Evolutionary conservation across 92 coral and sea anemone species (phyloP).

Genomic region (Umimayanthus chanpuru): DNA sequence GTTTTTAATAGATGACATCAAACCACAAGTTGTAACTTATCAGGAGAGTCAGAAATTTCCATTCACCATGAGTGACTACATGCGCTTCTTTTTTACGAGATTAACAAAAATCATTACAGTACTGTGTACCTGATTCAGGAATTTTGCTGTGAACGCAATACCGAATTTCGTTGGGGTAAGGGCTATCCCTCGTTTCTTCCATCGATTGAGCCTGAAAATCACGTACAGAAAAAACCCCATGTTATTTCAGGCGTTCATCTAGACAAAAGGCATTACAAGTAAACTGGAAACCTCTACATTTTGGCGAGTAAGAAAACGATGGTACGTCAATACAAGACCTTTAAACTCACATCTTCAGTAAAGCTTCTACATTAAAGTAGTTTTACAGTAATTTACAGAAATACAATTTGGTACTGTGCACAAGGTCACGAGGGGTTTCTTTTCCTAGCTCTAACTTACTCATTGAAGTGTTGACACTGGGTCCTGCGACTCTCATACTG

Average conservation of each 20-base stretch:
- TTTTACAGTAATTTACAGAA: too few relatives aligned
- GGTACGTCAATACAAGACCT: not conserved
- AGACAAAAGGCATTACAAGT: not conserved
- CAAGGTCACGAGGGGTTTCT: too few relatives aligned
- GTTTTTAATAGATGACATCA: too few relatives aligned
- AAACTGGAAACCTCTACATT: not conserved
- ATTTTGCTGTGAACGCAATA: conserved; percentile 62
- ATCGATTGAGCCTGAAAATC: conserved; percentile 65
- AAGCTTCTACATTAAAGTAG: too few relatives aligned
- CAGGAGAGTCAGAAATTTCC: too few relatives aligned
- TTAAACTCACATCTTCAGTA: not conserved
- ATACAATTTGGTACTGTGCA: too few relatives aligned
- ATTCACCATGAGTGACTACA: too few relatives aligned
- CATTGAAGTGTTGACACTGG: conserved; percentile 65
- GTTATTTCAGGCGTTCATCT: not conserved
- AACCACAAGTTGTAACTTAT: too few relatives aligned
- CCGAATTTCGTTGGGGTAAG: conserved; percentile 85
- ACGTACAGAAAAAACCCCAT: not conserved
- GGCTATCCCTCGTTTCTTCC: conserved; percentile 87
- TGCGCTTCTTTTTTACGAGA: too few relatives aligned
- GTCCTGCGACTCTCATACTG: conserved; percentile 71
- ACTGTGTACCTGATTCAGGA: conserved; percentile 73
- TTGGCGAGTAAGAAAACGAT: not conserved
- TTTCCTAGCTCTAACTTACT: conserved; percentile 30
- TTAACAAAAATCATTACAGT: not conserved